Conservation (phyloP, 2,888 invertebrate species). For the Leptinotarsa juncta region DNA sequence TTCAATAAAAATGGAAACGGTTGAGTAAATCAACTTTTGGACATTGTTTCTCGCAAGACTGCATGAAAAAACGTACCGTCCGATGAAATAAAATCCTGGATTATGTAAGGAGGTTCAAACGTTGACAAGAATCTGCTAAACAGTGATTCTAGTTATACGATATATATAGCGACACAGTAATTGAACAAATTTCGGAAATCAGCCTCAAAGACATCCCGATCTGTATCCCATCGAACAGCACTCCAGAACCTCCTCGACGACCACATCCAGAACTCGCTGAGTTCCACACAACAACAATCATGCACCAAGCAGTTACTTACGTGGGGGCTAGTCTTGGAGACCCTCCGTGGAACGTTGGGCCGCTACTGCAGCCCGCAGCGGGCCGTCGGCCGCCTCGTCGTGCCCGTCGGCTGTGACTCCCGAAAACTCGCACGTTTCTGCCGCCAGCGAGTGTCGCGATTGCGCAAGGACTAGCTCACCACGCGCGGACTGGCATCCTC, state of each 20-base stretch:
- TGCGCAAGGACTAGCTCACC: conserved; percentile 60
- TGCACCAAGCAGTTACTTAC: conserved; percentile 52
- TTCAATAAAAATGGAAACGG: too few relatives aligned
- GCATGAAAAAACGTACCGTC: too few relatives aligned
- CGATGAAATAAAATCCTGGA: too few relatives aligned
- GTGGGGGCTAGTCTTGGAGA: conserved; percentile 58
- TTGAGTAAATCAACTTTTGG: too few relatives aligned
- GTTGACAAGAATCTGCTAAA: too few relatives aligned
- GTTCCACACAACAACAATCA: conserved; percentile 17
- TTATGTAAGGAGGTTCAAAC: too few relatives aligned
- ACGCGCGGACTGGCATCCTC: conserved; percentile 60
- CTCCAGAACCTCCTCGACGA: background rate
- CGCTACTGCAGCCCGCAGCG: conserved; percentile 54
- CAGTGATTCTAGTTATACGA: too few relatives aligned
- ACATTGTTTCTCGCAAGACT: too few relatives aligned
- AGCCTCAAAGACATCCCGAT: background rate
- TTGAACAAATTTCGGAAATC: background rate
- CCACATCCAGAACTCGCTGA: background rate
- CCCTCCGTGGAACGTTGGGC: conserved; percentile 60
- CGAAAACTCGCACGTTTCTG: conserved; percentile 51
- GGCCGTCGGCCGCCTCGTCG: conserved; percentile 64
- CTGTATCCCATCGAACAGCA: background rate
- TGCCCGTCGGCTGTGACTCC: conserved; percentile 64
- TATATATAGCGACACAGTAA: too few relatives aligned
- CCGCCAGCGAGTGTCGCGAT: conserved; percentile 54